These are phyloP conservation scores for Zaprionus lineosus DNA, from an alignment of 2,888 invertebrate species.

Conservation along the genomic window DNA sequence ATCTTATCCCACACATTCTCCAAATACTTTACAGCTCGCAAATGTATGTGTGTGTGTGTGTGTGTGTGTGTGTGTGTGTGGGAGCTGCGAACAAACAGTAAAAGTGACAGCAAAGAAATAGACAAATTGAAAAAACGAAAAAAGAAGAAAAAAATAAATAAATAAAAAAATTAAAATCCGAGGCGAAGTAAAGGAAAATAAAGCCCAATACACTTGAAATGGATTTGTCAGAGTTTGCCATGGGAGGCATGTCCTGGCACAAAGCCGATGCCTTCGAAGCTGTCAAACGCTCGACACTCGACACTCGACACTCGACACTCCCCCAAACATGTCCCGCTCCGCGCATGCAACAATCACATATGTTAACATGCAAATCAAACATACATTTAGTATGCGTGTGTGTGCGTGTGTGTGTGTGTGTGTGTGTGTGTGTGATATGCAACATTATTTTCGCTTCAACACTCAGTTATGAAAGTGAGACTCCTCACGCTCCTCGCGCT, in stretches of 20 bases:
- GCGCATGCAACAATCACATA: slow-evolving; percentile 37
- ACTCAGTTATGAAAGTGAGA: background rate
- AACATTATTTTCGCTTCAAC: slow-evolving; percentile 37
- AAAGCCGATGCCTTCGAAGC: no score
- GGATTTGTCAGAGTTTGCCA: background rate
- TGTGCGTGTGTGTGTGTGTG: background rate
- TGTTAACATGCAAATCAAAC: slow-evolving; percentile 44
- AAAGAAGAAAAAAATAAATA: no score
- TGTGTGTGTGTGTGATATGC: slow-evolving; percentile 32
- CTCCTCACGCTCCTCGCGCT: no score
- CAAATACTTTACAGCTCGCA: background rate
- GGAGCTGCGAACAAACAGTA: no score
- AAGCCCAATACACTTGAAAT: background rate
- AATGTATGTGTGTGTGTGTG: background rate
- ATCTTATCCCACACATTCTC: slow-evolving; percentile 11
- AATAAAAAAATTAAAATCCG: background rate
- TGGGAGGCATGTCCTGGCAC: background rate
- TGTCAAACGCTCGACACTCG: no score
- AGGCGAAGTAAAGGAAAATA: background rate
- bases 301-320: no score
- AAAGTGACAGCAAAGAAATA: no score
- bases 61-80: background rate
- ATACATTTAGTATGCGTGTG: background rate
- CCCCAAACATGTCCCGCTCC: slow-evolving; percentile 1
- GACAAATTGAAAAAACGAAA: no score